Evolutionary conservation across 2,113 vertebrate species (phyloP).

Genomic region (Eudyptes chrysolophus): DNA sequence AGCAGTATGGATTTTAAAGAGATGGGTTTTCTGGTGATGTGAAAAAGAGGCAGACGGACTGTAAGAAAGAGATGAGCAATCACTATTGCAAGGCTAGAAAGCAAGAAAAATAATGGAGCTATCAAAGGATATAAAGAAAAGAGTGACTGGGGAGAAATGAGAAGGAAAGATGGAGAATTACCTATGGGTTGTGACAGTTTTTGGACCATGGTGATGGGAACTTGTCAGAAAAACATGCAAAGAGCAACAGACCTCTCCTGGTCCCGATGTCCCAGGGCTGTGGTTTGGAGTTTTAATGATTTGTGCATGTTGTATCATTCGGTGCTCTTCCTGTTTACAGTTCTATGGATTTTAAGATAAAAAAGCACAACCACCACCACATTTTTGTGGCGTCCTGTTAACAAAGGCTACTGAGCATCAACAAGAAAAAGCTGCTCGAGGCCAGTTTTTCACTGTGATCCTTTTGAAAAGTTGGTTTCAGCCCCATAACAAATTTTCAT

Average conservation of each 20-base stretch:
- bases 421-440: not conserved
- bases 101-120: not conserved
- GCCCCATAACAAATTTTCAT: not conserved
- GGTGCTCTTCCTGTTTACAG: not conserved
- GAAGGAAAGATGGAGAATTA: not conserved
- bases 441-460: not conserved
- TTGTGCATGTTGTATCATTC: not conserved
- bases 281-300: not conserved
- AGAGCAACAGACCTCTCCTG: not conserved
- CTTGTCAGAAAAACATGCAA: not conserved
- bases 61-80: slow-evolving; percentile 2
- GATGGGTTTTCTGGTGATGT: not conserved
- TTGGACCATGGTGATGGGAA: not conserved
- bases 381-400: not conserved
- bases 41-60: not conserved
- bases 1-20: not conserved
- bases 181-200: not conserved
- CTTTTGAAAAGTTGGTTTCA: not conserved
- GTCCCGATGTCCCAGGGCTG: not conserved
- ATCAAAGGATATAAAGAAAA: not conserved
- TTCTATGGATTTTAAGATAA: not conserved
- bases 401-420: not conserved
- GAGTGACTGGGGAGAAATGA: not conserved
- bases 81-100: not conserved
- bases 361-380: not conserved